Percentiles rank a stretch among this genome's conserved stretches.
phyloP scores from a whole-genome alignment of 2,888 invertebrate genomes.

The Keiferia lycopersicella region DNA sequence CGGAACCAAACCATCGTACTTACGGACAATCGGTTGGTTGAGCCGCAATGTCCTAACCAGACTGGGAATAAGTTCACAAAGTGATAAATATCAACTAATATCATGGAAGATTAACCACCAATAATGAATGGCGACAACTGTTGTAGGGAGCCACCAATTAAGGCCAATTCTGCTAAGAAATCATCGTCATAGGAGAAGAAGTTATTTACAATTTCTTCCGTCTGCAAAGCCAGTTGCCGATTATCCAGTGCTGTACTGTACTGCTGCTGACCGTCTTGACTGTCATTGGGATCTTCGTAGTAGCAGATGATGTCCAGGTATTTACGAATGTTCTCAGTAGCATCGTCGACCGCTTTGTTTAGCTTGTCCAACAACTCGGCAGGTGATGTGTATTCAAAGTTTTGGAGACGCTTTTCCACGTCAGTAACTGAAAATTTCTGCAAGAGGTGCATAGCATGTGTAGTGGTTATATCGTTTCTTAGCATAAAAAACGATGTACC shows the following conservation, averaged over 20 bases:
- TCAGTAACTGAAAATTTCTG: conserved; percentile 46
- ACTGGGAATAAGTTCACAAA: too few relatives aligned
- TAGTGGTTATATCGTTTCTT: too few relatives aligned
- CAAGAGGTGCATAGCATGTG: neutral
- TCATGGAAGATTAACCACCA: too few relatives aligned
- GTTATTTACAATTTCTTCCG: conserved; percentile 58
- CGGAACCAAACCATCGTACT: too few relatives aligned
- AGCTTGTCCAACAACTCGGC: conserved; percentile 48
- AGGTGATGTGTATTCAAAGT: conserved; percentile 39
- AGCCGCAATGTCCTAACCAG: too few relatives aligned
- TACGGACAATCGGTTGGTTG: too few relatives aligned
- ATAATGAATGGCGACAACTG: too few relatives aligned
- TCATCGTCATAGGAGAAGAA: neutral
- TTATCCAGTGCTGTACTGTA: conserved; percentile 57
- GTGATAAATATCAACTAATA: too few relatives aligned
- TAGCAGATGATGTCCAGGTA: conserved; percentile 52
- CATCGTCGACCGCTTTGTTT: conserved; percentile 46
- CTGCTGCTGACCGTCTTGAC: conserved; percentile 36
- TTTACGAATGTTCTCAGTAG: conserved; percentile 48
- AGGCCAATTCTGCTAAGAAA: too few relatives aligned
- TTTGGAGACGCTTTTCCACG: conserved; percentile 48
- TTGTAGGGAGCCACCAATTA: too few relatives aligned
- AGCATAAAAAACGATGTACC: too few relatives aligned
- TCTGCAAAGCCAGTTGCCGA: conserved; percentile 56
- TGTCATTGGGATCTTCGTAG: conserved; percentile 30